phyloP scores from a whole-genome alignment of 2,888 invertebrate species.

The Rhyacophila evoluta region DNA sequence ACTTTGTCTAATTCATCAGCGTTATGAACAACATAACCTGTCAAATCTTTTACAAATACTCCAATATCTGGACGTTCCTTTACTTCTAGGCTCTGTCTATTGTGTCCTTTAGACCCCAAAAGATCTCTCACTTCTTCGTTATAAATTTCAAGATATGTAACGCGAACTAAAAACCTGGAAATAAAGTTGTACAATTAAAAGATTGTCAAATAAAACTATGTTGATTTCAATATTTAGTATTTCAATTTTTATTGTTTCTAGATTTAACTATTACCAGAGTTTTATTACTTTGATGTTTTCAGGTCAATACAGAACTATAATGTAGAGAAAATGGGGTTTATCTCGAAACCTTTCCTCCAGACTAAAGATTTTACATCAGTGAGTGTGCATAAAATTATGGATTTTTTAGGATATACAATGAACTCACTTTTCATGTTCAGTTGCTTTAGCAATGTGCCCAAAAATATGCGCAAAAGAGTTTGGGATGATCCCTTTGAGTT shows the following conservation, averaged over 20 bases:
- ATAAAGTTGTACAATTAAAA: no score
- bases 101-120: slow-evolving; percentile 85
- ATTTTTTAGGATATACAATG: no score
- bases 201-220: no score
- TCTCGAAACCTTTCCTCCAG: no score
- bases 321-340: no score
- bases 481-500: slow-evolving; percentile 95
- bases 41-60: slow-evolving; percentile 97
- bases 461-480: slow-evolving; percentile 99
- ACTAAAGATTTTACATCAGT: no score
- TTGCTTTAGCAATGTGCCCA: slow-evolving; percentile 95
- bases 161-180: slow-evolving; percentile 91
- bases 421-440: slow-evolving; percentile 86
- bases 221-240: no score
- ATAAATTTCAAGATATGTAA: slow-evolving; percentile 98
- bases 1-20: slow-evolving; percentile 95
- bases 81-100: slow-evolving; percentile 83
- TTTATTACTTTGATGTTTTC: no score
- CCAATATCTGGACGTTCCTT: slow-evolving; percentile 97
- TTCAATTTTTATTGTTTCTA: no score
- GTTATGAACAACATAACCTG: slow-evolving; percentile 97
- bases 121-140: slow-evolving; percentile 99
- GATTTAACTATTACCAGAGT: no score
- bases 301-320: no score
- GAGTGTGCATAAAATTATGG: no score